Base-by-base conservation (phyloP, 2,797 vertebrate species). In the Sebastes trivittatus region DNA sequence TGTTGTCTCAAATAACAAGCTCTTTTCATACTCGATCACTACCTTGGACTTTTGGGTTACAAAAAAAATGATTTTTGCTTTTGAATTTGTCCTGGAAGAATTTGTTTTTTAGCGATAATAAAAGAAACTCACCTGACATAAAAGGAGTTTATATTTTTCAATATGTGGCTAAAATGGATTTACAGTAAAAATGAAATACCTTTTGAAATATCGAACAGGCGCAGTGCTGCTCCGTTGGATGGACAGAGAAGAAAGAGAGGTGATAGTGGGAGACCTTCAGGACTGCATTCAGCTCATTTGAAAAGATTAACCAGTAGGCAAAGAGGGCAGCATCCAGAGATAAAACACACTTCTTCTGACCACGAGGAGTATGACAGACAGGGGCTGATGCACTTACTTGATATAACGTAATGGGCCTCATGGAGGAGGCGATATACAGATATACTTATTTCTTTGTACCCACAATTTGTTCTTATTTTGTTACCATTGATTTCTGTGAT, bases 261-360 rank as follows among this genome's bases (percentile, higher is more conserved):
- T 46, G 14, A 46, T 46, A 13, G 63, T 38, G 36, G 68, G 75
- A 70, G 72, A 82, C 76, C 72, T 83, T 3, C 4, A 63, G 62
- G 82, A 81, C 66, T 66, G 25, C 73, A 66, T 56, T 72, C 60
- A 74, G 54, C 55, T 88, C 4, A 76, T 87, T 83, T 77, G 22
- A 87, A 82, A 82, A 81, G 76, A 60, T 87, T 66, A 84, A 83
- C 22, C 4, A 4, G 67, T 38, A 60, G 74, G 78, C 77, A 80
- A 67, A 68, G 80, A 70, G 25, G 64, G 16, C 32, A 64, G 55
- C 5, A 8, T 30, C 59, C 10, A 60, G 16, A 82, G 67, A 75
- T 80, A 72, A 85, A 80, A 59, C 61, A 25, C 72, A 9, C 25
- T 18, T 67, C 23, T 27, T 60, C 55, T 73, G 66, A 46, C 60